Conservation (phyloP, 2,113 vertebrate genomes). For the Candoia aspera region DNA sequence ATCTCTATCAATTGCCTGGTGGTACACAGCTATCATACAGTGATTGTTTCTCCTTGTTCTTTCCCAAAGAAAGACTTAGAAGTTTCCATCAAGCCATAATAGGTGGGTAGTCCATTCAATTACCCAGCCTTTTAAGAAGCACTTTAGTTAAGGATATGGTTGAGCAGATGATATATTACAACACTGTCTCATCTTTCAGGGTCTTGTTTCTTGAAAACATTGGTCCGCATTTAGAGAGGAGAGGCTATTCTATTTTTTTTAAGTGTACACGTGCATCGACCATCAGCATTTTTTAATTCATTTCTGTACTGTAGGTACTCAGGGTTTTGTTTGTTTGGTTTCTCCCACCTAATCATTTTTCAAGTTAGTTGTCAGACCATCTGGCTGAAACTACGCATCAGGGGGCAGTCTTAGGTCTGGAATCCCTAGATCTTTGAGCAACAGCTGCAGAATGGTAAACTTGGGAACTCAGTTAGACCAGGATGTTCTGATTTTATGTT, state of each 20-base stretch:
- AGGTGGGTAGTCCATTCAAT: slow-evolving; percentile 16
- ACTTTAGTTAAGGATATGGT: background rate
- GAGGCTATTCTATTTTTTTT: background rate
- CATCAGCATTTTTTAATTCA: background rate
- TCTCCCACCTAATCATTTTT: slow-evolving; percentile 1
- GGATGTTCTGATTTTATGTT: background rate
- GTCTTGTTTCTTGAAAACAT: background rate
- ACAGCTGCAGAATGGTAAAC: background rate
- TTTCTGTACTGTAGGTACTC: background rate
- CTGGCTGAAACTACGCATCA: background rate
- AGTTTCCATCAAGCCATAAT: background rate
- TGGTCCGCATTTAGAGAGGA: fast-evolving
- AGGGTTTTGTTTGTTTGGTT: background rate
- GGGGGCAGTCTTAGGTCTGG: background rate
- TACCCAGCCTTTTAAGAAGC: slow-evolving; percentile 12
- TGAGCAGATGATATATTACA: background rate
- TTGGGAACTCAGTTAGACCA: background rate
- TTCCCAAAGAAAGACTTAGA: background rate
- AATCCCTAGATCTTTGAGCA: background rate
- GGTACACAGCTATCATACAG: background rate
- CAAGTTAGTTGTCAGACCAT: background rate
- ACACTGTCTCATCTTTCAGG: background rate
- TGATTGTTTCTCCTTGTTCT: background rate
- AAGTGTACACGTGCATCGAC: background rate
- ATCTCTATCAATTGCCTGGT: background rate